Base-by-base conservation (phyloP, 35 echinoderm and acorn worm genomes). In the Patiria miniata region DNA sequence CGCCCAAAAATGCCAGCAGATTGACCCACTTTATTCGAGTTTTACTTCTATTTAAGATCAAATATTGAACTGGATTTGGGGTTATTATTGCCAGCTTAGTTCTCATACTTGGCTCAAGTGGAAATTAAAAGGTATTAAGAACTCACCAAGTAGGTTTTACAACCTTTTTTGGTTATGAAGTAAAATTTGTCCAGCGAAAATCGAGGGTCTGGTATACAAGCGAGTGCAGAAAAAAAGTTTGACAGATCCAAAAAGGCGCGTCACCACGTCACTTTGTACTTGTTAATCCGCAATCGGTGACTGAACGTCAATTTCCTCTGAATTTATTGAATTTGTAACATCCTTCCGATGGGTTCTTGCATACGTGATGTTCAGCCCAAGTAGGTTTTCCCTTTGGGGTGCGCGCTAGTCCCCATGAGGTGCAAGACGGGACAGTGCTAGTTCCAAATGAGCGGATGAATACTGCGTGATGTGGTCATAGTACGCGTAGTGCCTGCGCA, bases 231-330 rank as follows among this genome's bases (percentile, higher is more conserved):
- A 16, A 26, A 60, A 73, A 73, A 34, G 23, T 73, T 73, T 73
- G 65, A 73, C 65, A 73, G 65, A 10, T 73, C 19, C 58, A 32
- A 9, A 26, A 34, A 7, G 65, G 26, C 65, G 65, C 65, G 65
- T 73, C 65, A 73, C 65, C 65, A 7, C 65, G 65, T 73, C 65
- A 73, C 65, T 73, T 73, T 23, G 34, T 36, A 34, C 65, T 73
- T 73, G 65, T 73, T 73, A 73, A 73, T 73, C 65, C 65, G 65
- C 65, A 3, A 34, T 73, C 65, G 23, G 34, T 73, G 65, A 73
- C 65, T 32, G 34, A 30, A 30, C 65, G 34, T 73, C 65, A 73
- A 73, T 73, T 73, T 73, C 65, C 65, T 73, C 26, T 30, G 26
- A 15, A 26, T 73, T 73, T 30, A 73, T 73, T 73, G 19, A 73